Conservation (phyloP, 30 jellyfish, hydroid and myxozoan species). For the Pelagia noctiluca region DNA sequence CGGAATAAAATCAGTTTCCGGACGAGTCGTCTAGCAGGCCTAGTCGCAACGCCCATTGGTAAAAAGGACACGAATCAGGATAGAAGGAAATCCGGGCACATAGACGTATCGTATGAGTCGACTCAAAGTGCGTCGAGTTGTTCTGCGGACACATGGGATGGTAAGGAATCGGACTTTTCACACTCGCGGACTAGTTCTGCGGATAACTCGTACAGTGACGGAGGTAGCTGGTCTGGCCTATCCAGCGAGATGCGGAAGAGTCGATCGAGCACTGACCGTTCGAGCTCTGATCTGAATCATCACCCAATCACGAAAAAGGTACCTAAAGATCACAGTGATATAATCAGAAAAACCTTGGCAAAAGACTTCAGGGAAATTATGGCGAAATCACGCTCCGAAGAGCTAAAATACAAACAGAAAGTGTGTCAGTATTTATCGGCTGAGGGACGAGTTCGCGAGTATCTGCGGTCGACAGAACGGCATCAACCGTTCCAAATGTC, state of each 20-base stretch:
- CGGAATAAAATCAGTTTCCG: not conserved
- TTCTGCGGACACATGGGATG: slow-evolving; percentile 77
- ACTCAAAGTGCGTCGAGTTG: slow-evolving; percentile 70
- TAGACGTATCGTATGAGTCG: slow-evolving; percentile 28
- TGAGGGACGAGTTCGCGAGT: slow-evolving; percentile 66
- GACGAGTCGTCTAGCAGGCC: not conserved
- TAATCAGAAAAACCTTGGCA: slow-evolving; percentile 60
- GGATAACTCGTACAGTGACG: slow-evolving; percentile 61
- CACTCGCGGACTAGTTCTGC: slow-evolving; percentile 71
- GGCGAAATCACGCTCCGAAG: slow-evolving; percentile 60
- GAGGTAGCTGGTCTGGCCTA: slow-evolving; percentile 74
- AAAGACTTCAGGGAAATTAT: slow-evolving; percentile 65
- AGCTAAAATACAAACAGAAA: slow-evolving; percentile 61
- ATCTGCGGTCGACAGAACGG: slow-evolving; percentile 57
- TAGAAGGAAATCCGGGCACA: not conserved
- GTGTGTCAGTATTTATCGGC: slow-evolving; percentile 55
- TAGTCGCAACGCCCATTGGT: slow-evolving; percentile 1
- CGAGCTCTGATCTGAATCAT: too few species aligned
- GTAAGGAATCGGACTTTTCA: slow-evolving; percentile 45
- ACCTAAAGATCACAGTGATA: slow-evolving; percentile 42
- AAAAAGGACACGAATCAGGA: not conserved
- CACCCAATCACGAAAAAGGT: not conserved
- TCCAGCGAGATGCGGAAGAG: not conserved
- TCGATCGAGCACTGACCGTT: too few species aligned
- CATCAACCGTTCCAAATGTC: slow-evolving; percentile 51